Evolutionary conservation across 1,140 invertebrate genomes (phyloP), one percentile per base, ranked within the genome.

Genomic region (Ganaspis sp.): DNA sequence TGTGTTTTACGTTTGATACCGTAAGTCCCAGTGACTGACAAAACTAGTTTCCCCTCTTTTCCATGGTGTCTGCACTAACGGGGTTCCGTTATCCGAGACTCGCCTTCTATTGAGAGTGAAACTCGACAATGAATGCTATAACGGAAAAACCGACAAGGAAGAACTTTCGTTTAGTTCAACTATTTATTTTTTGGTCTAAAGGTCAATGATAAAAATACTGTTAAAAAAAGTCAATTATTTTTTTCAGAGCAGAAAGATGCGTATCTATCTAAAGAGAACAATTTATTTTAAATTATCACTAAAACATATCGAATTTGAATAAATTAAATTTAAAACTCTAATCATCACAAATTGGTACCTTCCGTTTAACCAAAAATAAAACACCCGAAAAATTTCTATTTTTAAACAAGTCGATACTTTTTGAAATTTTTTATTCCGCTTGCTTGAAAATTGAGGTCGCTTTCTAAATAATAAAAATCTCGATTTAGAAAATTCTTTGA

Each of bases 1-100:
- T 6, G 26, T 12, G 12, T 64, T 64, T 64, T 74, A 80, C 77
- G 82, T 75, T 76, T 77, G 76, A 79, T 83, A 80, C 78, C 76
- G 87, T 85, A 89, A 90, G 88, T 85, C 88, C 89, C 88, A 91
- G 87, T 91, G 90, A 90, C 90, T 91, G 87, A 89, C 82, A 90
- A 87, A 91, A 88, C 15, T 88, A 90, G 88, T 90, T 89, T 90
- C 88, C 87, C 86, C 89, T 89, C 87, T 89, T 86, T 88, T 87
- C 84, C 87, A 80, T 80, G 77, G 74, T 80, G 79, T 74, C 79
- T 76, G 83, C 74, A 37, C 81, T 83, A 84, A 84, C 82, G 82
- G 85, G 79, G 81, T 75, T 75, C 89, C 89, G 88, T 90, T 90
- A 90, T 85, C 85, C 88, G 81, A 76, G 83, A 84, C 81, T 87